Evolutionary conservation across 2,888 invertebrate genomes (phyloP).

Genomic region (Synergus laeviventris): DNA sequence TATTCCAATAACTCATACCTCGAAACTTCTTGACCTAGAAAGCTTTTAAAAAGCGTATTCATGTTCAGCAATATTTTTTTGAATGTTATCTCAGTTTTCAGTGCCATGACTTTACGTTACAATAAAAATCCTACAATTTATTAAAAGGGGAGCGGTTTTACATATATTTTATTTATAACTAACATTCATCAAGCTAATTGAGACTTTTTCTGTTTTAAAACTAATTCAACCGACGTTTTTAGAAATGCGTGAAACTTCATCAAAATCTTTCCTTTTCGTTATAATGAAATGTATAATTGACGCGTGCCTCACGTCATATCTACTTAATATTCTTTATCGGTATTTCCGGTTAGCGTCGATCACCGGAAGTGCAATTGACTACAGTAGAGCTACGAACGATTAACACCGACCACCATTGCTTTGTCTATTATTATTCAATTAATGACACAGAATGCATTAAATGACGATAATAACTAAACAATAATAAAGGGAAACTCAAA

Average conservation of each 20-base stretch:
- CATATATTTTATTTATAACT: neutral
- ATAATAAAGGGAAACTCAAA: neutral
- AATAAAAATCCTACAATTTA: neutral
- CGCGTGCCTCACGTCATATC: conserved; percentile 57
- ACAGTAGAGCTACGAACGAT: conserved; percentile 29
- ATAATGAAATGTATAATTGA: conserved; percentile 54
- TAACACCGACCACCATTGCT: conserved; percentile 42
- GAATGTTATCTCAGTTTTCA: conserved; percentile 44
- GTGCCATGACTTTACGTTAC: too few relatives aligned
- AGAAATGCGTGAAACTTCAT: conserved; percentile 12
- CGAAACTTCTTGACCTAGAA: conserved; percentile 52
- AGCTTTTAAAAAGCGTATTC: conserved; percentile 49
- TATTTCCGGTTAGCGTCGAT: conserved; percentile 63
- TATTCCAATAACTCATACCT: neutral
- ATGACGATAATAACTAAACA: conserved; percentile 16
- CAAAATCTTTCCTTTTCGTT: conserved; percentile 44
- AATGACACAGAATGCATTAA: neutral
- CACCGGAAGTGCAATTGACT: conserved; percentile 58
- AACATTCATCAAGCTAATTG: neutral
- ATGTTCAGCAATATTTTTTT: conserved; percentile 52
- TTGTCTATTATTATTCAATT: conserved; percentile 38
- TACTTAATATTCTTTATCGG: conserved; percentile 65
- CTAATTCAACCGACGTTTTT: neutral
- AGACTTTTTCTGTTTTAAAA: neutral
- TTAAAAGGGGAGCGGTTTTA: neutral